A percentile compares a stretch with the other conserved stretches of the same genome.
phyloP scores from a whole-genome alignment of 1,140 invertebrate species.

The Atta cephalotes region DNA sequence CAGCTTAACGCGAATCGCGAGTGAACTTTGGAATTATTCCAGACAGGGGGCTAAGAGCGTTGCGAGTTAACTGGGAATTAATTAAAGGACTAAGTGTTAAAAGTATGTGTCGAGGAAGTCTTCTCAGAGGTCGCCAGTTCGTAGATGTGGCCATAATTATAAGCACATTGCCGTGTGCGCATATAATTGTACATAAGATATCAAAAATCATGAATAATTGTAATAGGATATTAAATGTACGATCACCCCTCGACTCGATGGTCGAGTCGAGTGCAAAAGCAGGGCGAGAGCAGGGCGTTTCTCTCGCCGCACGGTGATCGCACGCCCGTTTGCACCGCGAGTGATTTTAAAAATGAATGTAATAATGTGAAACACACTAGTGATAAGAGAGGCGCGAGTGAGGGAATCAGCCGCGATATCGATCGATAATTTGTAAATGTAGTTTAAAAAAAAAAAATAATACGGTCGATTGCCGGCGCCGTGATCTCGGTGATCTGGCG shows the following conservation, averaged over 20 bases:
- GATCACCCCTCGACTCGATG: slow-evolving; percentile 72
- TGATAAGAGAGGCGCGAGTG: slow-evolving; percentile 72
- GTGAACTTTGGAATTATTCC: slow-evolving; percentile 52
- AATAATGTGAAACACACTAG: slow-evolving; percentile 70
- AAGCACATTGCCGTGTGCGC: slow-evolving; percentile 52
- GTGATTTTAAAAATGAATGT: slow-evolving; percentile 75
- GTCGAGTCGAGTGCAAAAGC: slow-evolving; percentile 44
- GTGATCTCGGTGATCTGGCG: slow-evolving; percentile 63
- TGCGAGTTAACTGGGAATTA: slow-evolving; percentile 34
- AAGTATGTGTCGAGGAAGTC: slow-evolving; percentile 71
- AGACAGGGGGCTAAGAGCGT: not conserved
- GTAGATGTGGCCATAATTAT: slow-evolving; percentile 75
- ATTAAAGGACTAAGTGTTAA: slow-evolving; percentile 63
- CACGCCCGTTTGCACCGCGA: slow-evolving; percentile 61
- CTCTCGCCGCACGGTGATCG: slow-evolving; percentile 47
- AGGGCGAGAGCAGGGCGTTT: not conserved
- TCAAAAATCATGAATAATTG: slow-evolving; percentile 81
- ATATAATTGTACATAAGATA: slow-evolving; percentile 80
- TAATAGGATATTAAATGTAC: slow-evolving; percentile 81
- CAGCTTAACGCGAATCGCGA: slow-evolving; percentile 67
- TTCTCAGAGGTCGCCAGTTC: slow-evolving; percentile 79
- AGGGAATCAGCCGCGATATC: slow-evolving; percentile 69
- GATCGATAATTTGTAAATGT: slow-evolving; percentile 79
- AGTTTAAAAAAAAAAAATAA: slow-evolving; percentile 66
- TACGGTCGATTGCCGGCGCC: slow-evolving; percentile 64